Conservation (phyloP, 2,113 vertebrate genomes). For the Neogobius melanostomus region DNA sequence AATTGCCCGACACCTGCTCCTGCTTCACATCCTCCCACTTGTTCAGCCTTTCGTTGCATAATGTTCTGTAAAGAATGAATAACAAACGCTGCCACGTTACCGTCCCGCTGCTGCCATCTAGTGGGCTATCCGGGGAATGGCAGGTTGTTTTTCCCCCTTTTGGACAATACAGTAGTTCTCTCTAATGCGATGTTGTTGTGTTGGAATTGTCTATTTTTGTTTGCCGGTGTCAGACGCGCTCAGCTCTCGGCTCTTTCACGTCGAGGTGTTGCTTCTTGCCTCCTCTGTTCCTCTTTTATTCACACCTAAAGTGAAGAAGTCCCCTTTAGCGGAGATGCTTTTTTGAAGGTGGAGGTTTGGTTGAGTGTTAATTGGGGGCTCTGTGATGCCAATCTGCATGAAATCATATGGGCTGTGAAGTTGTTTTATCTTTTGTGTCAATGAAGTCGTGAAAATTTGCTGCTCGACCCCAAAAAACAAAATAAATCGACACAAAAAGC, state of each 20-base stretch:
- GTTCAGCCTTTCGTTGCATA: background rate
- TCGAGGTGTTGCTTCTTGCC: conserved; percentile 30
- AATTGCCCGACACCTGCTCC: background rate
- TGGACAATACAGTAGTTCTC: background rate
- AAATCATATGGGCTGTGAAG: no score
- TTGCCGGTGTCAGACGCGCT: background rate
- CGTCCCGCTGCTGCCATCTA: conserved; percentile 39
- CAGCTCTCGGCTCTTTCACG: background rate
- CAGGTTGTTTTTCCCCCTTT: background rate
- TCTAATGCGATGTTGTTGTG: background rate
- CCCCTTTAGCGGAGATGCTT: no score
- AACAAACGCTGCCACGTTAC: background rate
- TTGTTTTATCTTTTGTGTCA: no score
- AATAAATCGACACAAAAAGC: no score
- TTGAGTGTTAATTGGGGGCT: conserved; percentile 25
- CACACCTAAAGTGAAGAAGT: conserved; percentile 2
- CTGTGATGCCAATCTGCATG: background rate
- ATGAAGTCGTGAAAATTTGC: no score
- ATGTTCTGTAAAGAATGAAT: background rate
- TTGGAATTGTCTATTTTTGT: background rate
- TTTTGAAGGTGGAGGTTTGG: no score
- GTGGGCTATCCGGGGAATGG: conserved; percentile 6
- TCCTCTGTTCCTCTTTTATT: background rate
- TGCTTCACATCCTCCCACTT: conserved; percentile 6
- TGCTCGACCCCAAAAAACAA: no score